Base-by-base conservation (phyloP, 2,113 vertebrate genomes). In the Mastomys natalensis region DNA sequence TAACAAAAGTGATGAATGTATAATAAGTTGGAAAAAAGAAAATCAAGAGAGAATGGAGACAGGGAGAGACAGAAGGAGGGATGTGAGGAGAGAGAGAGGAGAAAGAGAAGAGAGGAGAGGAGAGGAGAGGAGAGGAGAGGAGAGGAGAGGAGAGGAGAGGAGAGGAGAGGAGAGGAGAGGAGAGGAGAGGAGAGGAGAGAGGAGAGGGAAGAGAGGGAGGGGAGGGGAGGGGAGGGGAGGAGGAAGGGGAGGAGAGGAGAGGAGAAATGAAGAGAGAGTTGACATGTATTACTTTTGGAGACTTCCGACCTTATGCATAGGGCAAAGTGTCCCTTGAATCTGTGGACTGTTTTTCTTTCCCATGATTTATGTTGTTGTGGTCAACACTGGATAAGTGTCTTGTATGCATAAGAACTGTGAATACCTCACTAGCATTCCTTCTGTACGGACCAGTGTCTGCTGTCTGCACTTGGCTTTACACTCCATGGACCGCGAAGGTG, bases 221-320 rank as follows among this genome's bases (percentile, higher is more conserved):
- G 7, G 5, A 22, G 1, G 19, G 13, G 5, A 2, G 7, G 19
- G 2, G 2, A 1, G 5, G 6, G 4, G 3, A 58, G 17, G 17
- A 19, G 3, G n/a, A n/a, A n/a, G n/a, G 55, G 5, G 55, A 19
- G 55, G 4, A 5, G 17, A 58, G 55, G 15, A 4, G 15, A 17
- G 55, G 15, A 4, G 2, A 17, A 15, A 15, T 4, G 15, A 17
- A 15, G 55, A 55, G 58, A 22, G 58, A 60, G 58, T 60, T 22
- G 7, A 60, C 21, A 60, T 60, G 19, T 22, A 6, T 60, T 60
- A 22, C 58, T 60, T 60, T 60, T 60, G 21, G 58, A 60, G 58
- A 60, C 58, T 60, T 60, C 21, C 58, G 7, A 21, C 58, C 19
- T 60, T 60, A 21, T 60, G 21, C 58, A 60, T 7, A 60, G 58